Evolutionary conservation across 2,888 invertebrate genomes (phyloP), one percentile per base, ranked within the genome.

Genomic region (Ceriagrion tenellum): DNA sequence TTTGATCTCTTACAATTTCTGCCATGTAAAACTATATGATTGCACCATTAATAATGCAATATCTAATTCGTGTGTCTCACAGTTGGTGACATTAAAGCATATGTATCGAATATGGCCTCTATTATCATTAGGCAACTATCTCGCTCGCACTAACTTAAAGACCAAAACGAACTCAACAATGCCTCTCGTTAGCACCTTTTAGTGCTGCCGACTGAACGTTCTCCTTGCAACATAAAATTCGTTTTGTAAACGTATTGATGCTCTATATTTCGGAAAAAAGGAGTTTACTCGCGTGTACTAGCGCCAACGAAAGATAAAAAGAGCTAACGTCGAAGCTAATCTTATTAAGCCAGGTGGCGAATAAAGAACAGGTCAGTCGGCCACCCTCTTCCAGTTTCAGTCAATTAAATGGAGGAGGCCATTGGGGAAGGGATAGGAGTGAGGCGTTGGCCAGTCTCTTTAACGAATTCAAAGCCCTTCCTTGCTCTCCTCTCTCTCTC

Each of bases 381-480:
- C 35, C 81, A 13, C 81, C 81, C 35, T 35, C 81, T 35, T 81
- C 30, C 81, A 81, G 35, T 30, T 81, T 81, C 81, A 81, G 35
- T 81, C 81, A 81, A 81, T 81, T 81, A 81, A 81, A 81, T 81
- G 81, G 81, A 81, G 30, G 81, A 18, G 81, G 35, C 26, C 18
- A n/a, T 3, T 35, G 81, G 35, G 35, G 16, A 47, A 30, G 35
- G 13, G 35, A 16, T n/a, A 13, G 35, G 16, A 26, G 69, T 69
- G 81, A 30, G 30, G n/a, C 18, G 81, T 18, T 35, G 69, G 69
- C 69, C 81, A 35, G 13, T 18, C 35, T n/a, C 81, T 81, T 35
- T 35, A 81, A 30, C 81, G 35, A 81, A 81, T 81, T 81, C 81
- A 81, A 35, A 13, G 81, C 81, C 16, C 16, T 59, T 59, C 1